Conservation (phyloP, 1,140 invertebrate genomes). For the Cyrtorhinus lividipennis region DNA sequence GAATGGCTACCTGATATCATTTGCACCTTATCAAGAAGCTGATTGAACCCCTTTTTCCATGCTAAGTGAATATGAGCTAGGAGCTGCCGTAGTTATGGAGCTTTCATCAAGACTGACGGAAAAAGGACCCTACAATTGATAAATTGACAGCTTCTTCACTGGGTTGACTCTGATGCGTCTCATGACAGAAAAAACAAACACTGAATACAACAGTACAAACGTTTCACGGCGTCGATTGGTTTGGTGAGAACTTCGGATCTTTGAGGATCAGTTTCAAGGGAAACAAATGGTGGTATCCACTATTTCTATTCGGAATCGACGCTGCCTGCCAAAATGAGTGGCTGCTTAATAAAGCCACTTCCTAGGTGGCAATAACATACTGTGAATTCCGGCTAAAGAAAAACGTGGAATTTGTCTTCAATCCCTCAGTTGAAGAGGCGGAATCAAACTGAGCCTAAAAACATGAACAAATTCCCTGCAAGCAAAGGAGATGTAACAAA, state of each 20-base stretch:
- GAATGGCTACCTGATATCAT: background rate
- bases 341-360: background rate
- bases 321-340: slow-evolving; percentile 11
- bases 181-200: background rate
- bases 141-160: background rate
- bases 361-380: background rate
- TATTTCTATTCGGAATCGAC: background rate
- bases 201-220: background rate
- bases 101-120: background rate
- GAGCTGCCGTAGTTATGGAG: background rate
- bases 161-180: background rate
- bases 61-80: background rate
- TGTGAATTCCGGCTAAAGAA: slow-evolving; percentile 4
- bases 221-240: slow-evolving; percentile 4
- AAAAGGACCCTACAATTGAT: background rate
- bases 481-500: too few species aligned
- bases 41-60: background rate
- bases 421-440: too few species aligned
- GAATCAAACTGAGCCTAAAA: background rate
- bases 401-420: too few species aligned
- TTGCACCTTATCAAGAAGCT: background rate
- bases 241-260: background rate
- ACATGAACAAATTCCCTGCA: background rate
- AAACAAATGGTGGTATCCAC: slow-evolving; percentile 8
- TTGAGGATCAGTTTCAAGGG: slow-evolving; percentile 3